phyloP scores from a whole-genome alignment of 1,140 invertebrate species.

The Drosophila pseudoananassae region DNA sequence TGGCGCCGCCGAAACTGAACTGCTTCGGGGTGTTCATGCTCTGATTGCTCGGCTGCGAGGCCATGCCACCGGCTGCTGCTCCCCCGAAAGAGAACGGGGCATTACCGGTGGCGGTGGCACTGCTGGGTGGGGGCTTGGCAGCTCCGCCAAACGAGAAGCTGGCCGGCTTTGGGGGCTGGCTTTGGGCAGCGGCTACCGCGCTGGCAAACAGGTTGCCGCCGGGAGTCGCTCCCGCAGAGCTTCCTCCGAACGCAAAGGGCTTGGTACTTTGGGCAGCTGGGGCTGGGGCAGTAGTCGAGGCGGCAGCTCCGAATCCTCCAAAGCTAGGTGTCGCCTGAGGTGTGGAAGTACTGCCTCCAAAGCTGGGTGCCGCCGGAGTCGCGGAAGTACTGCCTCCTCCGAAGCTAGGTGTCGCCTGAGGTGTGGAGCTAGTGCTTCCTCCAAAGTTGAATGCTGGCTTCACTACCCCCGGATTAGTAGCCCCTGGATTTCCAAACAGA shows the following conservation, averaged over 20 bases:
- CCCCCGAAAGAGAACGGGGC: constrained; percentile 53
- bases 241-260: constrained; percentile 59
- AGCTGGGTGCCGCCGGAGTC: neutral
- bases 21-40: constrained; percentile 45
- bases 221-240: neutral
- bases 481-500: constrained; percentile 13
- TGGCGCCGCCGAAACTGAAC: constrained; percentile 49
- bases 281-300: neutral
- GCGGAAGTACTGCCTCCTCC: no score
- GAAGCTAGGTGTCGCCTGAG: no score
- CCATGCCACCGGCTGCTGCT: constrained; percentile 39
- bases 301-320: constrained; percentile 47
- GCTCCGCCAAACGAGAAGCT: constrained; percentile 37
- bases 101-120: constrained; percentile 11
- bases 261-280: constrained; percentile 31
- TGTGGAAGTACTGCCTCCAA: constrained; percentile 16
- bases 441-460: constrained; percentile 27
- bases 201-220: constrained; percentile 58
- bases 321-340: constrained; percentile 20
- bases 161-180: constrained; percentile 32
- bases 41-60: constrained; percentile 37
- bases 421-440: no score
- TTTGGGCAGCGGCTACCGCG: constrained; percentile 47
- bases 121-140: constrained; percentile 8
- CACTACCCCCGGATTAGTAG: constrained; percentile 9